Evolutionary conservation across 2,888 invertebrate species (phyloP), one percentile per base, ranked within the genome.

Genomic region (Ecliptopera silaceata): DNA sequence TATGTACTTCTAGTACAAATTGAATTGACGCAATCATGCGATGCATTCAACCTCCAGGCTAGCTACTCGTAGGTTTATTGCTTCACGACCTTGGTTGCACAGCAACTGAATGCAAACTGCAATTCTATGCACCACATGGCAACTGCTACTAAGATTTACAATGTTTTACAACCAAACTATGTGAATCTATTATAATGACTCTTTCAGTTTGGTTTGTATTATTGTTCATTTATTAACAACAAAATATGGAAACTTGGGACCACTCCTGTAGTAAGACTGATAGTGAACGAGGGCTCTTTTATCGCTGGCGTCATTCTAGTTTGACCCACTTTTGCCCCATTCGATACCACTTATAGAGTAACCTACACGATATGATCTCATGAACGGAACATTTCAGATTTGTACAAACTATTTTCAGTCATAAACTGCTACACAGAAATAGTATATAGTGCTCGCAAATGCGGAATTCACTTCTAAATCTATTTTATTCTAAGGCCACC

Each of bases 301-400:
- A 88, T 89, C 88, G 86, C 79, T 80, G 77, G 79, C 89, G 89
- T 89, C 88, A 87, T 84, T 71, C 80, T 74, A 79, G 80, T 81
- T 54, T 88, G 90, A 90, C 90, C 90, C 71, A 90, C 81, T 87
- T 90, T 78, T 77, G 70, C 75, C 74, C 77, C 72, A 84, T 85
- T 83, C 86, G 83, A 86, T 87, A 82, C 80, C 79, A 84, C 82
- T 84, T 82, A 79, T 73, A 81, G 69, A 75, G 69, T 74, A 78
- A 72, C 71, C 70, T 74, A 79, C 72, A 68, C 63, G 70, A 74
- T 75, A 79, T 80, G 79, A 76, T 80, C 80, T 80, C 79, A 79
- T 72, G 73, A 75, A 72, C 69, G 65, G 66, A 61, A 74, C 74
- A 76, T 78, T 77, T 75, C 74, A 74, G 71, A 68, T 77, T 74